phyloP scores from a whole-genome alignment of 2,797 vertebrate genomes.

The Hirundo rustica region DNA sequence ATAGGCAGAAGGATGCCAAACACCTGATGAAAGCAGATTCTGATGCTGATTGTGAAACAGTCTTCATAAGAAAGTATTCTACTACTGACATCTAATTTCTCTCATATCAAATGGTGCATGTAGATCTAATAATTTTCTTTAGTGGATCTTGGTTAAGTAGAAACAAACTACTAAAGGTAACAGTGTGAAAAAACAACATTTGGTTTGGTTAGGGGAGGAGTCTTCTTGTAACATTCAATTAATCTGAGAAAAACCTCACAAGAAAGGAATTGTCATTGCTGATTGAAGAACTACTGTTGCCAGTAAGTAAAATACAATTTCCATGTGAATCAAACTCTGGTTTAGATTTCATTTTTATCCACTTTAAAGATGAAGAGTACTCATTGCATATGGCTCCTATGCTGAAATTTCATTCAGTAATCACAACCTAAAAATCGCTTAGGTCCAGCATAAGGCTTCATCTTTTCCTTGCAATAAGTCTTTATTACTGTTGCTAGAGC shows the following conservation, averaged over 20 bases:
- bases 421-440: too few species aligned
- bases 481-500: too few species aligned
- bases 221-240: neutral
- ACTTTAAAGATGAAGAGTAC: neutral
- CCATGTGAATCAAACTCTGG: neutral
- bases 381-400: neutral
- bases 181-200: neutral
- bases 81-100: constrained; percentile 32
- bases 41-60: constrained; percentile 17
- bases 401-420: neutral
- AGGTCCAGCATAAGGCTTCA: too few species aligned
- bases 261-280: neutral
- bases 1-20: neutral
- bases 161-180: constrained; percentile 20
- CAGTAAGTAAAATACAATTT: neutral
- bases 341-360: neutral
- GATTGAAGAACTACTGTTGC: neutral
- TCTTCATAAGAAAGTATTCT: constrained; percentile 28
- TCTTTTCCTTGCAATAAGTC: too few species aligned
- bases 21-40: constrained; percentile 16
- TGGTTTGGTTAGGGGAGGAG: neutral
- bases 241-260: neutral
- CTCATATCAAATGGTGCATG: constrained; percentile 22
- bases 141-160: neutral
- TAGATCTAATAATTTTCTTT: constrained; percentile 50